These are phyloP conservation scores for Drosophila nebulosa DNA, from an alignment of 1,140 invertebrate genomes.

Conservation along the genomic window DNA sequence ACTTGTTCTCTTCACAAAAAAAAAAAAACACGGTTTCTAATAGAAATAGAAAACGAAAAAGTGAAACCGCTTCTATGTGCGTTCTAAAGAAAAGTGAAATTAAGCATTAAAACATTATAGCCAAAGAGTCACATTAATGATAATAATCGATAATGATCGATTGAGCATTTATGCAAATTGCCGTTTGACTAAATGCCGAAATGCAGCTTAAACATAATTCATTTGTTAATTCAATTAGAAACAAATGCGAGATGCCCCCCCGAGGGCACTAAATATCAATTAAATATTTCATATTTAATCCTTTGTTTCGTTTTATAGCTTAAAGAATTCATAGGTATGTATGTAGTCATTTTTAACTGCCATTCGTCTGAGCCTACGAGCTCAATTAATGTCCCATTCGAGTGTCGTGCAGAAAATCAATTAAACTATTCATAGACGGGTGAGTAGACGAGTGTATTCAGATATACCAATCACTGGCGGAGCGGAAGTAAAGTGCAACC, in stretches of 20 bases:
- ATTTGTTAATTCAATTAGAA: constrained; percentile 65
- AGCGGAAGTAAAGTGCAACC: constrained; percentile 69
- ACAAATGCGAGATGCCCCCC: constrained; percentile 42
- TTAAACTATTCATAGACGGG: constrained; percentile 59
- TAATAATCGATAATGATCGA: constrained; percentile 64
- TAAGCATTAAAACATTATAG: constrained; percentile 15
- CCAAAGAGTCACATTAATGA: constrained; percentile 28
- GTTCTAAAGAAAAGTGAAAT: constrained; percentile 64
- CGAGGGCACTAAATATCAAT: constrained; percentile 36
- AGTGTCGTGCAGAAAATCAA: constrained; percentile 66
- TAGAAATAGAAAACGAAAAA: constrained; percentile 34
- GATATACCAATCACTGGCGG: constrained; percentile 36
- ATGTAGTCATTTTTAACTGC: constrained; percentile 40
- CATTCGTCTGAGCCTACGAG: constrained; percentile 71
- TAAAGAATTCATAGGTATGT: constrained; percentile 13
- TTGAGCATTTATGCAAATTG: constrained; percentile 65
- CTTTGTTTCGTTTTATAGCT: constrained; percentile 20
- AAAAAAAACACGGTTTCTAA: no score
- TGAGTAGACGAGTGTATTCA: background rate
- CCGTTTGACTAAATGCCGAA: constrained; percentile 33
- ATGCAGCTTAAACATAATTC: constrained; percentile 69
- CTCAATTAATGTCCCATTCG: constrained; percentile 65
- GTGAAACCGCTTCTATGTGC: constrained; percentile 56
- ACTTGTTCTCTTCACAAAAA: constrained; percentile 27
- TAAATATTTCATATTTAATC: constrained; percentile 36